Evolutionary conservation across 1,140 invertebrate species (phyloP), one percentile per base, ranked within the genome.

Genomic region (Anastrepha obliqua): DNA sequence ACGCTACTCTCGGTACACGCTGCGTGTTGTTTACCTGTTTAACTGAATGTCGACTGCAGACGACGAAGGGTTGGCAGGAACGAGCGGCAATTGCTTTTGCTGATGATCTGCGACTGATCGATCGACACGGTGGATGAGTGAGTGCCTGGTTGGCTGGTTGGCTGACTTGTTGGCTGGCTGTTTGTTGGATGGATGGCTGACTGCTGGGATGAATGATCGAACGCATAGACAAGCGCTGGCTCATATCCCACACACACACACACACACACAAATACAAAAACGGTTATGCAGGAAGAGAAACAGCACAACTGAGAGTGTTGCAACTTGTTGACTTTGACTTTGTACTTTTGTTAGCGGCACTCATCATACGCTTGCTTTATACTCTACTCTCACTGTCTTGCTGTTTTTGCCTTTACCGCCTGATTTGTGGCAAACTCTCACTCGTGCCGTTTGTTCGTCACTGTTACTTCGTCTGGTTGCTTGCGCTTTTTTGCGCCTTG

Each of bases 81-180:
- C 47, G 13, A 42, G 67, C 20, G 13, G 20, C 60, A 39, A 60
- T 47, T 87, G 29, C 15, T 17, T 15, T 39, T 64, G 74, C 59
- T 86, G 86, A 88, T 87, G 88, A 88, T 88, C 86, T 87, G 88
- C 85, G 74, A 88, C 70, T 88, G 88, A 88, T 88, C 88, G 88
- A 88, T 88, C 88, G 88, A 88, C 85, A 81, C 74, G 74, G 62
- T 81, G 74, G 74, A 81, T 58, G 74, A 81, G 74, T 81, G 74
- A 81, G 74, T 81, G 74, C 47, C 47, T 81, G 47, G n/a, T 60
- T 86, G 15, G 29, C 85, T 60, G 7, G 59, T 86, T 51, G 42
- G 20, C 13, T 47, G 59, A 60, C 13, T 44, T 8, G 29, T 4
- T 74, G 67, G 9, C 29, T 74, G 74, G 42, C 44, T 51, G 39